Evolutionary conservation across 2,888 invertebrate genomes (phyloP).

Genomic region (Harpagoxenus sublaevis): DNA sequence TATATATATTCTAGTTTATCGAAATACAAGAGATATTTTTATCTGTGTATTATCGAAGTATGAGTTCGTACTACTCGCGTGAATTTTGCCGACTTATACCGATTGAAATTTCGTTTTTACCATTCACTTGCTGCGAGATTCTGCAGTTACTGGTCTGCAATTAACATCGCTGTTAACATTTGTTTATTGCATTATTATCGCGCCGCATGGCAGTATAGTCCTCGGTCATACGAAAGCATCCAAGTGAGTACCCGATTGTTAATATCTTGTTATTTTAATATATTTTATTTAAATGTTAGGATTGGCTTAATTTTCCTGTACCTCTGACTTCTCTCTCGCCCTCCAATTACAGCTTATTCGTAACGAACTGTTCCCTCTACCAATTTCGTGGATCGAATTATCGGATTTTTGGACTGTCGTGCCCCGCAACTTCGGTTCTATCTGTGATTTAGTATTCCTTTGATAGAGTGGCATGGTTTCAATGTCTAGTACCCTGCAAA

Average conservation of each 20-base stretch:
- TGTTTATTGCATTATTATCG: neutral
- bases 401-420: neutral
- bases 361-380: neutral
- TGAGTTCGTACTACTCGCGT: neutral
- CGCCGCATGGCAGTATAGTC: neutral
- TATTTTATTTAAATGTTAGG: neutral
- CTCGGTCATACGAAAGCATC: neutral
- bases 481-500: too few relatives aligned
- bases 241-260: neutral
- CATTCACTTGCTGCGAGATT: neutral
- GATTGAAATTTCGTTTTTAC: neutral
- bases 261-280: slow-evolving; percentile 2
- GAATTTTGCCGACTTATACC: neutral
- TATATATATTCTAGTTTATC: neutral
- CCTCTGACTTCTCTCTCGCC: neutral
- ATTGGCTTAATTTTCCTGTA: neutral
- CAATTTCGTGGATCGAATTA: neutral
- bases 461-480: neutral
- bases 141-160: neutral
- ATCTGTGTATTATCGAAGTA: neutral
- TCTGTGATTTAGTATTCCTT: neutral
- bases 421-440: neutral
- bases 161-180: neutral
- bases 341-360: neutral
- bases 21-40: neutral